Evolutionary conservation across 2,888 invertebrate species (phyloP), one percentile per base, ranked within the genome.

Genomic region (Coleophora flavipennella): DNA sequence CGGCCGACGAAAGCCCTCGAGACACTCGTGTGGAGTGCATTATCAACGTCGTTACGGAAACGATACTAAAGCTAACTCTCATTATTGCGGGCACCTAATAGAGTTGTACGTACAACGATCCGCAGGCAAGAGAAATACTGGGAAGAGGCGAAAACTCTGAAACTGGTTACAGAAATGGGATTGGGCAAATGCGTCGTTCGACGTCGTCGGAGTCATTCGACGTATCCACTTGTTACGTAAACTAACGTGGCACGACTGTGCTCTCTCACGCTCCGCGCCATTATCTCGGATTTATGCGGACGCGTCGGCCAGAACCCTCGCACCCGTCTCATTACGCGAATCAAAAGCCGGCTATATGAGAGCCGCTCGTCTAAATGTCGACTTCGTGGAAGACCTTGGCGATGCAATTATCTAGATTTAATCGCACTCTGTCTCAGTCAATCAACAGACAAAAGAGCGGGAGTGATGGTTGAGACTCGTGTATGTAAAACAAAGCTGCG

Each of bases 191-290:
- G 51, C 57, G 59, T 58, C 55, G 50, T 48, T 57, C 55, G 46
- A 53, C 3, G 28, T 8, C 54, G 54, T 10, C 59, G 54, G 48
- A 67, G 59, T 66, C 59, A 61, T 67, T 66, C 57, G 58, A 65
- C 60, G 65, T 66, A 71, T 68, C 62, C 62, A 72, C 65, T 73
- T 75, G 75, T 77, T 78, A 72, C 73, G 67, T 71, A 72, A 74
- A 69, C 63, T 64, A 62, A 75, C 63, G 65, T 70, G 62, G 69
- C 74, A 78, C 76, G 76, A 78, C 67, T 54, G 61, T 58, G 68
- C 72, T 75, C 73, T 76, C 76, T 79, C 77, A 79, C 76, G 78
- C 67, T 76, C 63, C 53, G 55, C 64, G 58, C 71, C 67, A 78
- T 77, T 74, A 76, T 70, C 62, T 67, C 53, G 67, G 69, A 72